phyloP scores from a whole-genome alignment of 2,797 vertebrate species.

The Anguilla obscura region DNA sequence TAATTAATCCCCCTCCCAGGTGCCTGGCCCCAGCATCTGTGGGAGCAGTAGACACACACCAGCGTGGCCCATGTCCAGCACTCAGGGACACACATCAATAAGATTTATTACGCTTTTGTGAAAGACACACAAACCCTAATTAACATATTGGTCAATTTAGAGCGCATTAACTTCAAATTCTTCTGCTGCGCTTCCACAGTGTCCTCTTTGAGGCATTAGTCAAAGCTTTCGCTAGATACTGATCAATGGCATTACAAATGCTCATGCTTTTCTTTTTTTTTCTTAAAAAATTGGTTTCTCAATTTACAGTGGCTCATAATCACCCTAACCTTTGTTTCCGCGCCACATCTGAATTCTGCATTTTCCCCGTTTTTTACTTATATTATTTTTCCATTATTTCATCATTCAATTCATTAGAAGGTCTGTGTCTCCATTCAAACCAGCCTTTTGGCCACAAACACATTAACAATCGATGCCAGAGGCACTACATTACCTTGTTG shows the following conservation, averaged over 20 bases:
- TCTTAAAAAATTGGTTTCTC: not conserved
- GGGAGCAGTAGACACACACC: constrained; percentile 62
- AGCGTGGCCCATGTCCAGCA: constrained; percentile 65
- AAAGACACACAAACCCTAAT: constrained; percentile 52
- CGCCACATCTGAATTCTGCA: not conserved
- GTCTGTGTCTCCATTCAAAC: not conserved
- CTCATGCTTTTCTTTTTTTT: not conserved
- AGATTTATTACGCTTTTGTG: constrained; percentile 73
- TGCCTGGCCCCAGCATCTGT: constrained; percentile 73
- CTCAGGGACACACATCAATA: constrained; percentile 66
- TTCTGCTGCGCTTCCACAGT: constrained; percentile 28
- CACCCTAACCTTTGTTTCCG: not conserved
- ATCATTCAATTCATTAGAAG: constrained; percentile 7
- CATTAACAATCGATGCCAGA: constrained; percentile 17
- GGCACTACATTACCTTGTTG: constrained; percentile 1
- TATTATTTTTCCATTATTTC: constrained; percentile 24
- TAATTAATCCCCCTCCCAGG: constrained; percentile 77
- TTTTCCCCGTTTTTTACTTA: not conserved
- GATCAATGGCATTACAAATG: not conserved
- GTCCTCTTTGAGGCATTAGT: not conserved
- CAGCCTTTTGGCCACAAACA: not conserved
- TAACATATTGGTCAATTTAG: constrained; percentile 43
- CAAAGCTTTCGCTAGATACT: not conserved
- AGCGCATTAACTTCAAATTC: constrained; percentile 45
- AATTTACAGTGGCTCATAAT: not conserved